A percentile compares a stretch with the other conserved stretches of the same genome.
Evolutionary conservation across 2,113 vertebrate genomes (phyloP).

Genomic region (Phylloscopus trochilus): DNA sequence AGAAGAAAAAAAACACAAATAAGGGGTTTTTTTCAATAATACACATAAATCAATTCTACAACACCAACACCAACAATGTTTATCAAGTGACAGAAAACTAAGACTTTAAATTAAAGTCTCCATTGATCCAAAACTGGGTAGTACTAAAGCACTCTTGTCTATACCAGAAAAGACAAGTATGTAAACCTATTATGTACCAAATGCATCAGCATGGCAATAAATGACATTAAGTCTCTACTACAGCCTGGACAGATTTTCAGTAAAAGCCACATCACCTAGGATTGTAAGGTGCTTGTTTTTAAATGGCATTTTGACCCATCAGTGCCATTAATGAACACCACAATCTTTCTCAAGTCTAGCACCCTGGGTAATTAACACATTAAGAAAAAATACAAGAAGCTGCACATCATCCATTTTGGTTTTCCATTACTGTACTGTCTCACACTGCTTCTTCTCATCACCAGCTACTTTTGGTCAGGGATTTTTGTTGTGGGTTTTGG

Average conservation of each 20-base stretch:
- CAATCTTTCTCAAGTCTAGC: background rate
- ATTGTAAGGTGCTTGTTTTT: background rate
- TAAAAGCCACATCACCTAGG: background rate
- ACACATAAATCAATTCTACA: background rate
- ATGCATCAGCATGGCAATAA: background rate
- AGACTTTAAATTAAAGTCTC: background rate
- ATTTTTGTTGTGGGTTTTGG: background rate
- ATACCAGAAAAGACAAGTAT: background rate
- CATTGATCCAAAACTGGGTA: background rate
- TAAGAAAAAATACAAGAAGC: background rate
- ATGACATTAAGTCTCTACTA: background rate
- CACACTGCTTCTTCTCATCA: background rate
- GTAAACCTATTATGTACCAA: background rate
- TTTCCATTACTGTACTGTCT: background rate
- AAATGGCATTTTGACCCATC: background rate
- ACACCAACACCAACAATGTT: background rate
- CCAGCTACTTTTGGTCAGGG: background rate
- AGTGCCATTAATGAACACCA: background rate
- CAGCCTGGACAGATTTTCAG: background rate
- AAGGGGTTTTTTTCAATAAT: background rate
- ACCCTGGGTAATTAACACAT: background rate
- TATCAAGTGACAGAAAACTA: background rate
- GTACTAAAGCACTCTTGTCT: background rate
- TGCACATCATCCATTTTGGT: background rate
- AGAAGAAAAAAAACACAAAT: background rate